A percentile compares a stretch with the other conserved stretches of the same genome.
Evolutionary conservation across 2,888 invertebrate species (phyloP).

Genomic region (Patella depressa): DNA sequence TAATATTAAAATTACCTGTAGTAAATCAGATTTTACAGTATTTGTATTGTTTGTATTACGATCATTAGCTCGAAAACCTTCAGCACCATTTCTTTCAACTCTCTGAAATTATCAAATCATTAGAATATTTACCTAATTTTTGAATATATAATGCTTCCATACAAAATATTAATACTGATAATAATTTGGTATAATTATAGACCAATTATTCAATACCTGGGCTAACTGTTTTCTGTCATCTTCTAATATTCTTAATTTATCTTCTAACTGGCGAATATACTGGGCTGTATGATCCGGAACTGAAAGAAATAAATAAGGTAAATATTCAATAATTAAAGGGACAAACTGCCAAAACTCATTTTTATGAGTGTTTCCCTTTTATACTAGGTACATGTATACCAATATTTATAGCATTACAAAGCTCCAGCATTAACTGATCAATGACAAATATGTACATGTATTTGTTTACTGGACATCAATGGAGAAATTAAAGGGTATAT

Average conservation of each 20-base stretch:
- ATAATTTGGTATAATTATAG: too few relatives aligned
- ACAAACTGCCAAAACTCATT: neutral
- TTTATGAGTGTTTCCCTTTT: too few relatives aligned
- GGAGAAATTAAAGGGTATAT: too few relatives aligned
- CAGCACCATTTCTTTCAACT: constrained; percentile 43
- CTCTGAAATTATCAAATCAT: constrained; percentile 31
- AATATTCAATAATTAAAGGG: neutral
- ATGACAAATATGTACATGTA: too few relatives aligned
- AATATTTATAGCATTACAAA: neutral
- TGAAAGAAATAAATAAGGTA: constrained; percentile 19
- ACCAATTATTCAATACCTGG: constrained; percentile 36
- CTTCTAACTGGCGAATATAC: constrained; percentile 91
- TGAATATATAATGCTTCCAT: neutral
- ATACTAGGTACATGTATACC: neutral
- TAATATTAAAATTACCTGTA: neutral
- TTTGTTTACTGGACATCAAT: too few relatives aligned
- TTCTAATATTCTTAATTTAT: constrained; percentile 79
- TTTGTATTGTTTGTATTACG: constrained; percentile 2
- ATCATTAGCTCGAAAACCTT: constrained; percentile 37
- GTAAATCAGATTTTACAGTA: neutral
- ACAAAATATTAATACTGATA: neutral
- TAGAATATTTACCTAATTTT: neutral
- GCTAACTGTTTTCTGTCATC: constrained; percentile 73
- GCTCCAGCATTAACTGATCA: neutral
- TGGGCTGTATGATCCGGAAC: constrained; percentile 86